Conservation (phyloP, 2,113 vertebrate species). For the Amphilophus citrinellus region DNA sequence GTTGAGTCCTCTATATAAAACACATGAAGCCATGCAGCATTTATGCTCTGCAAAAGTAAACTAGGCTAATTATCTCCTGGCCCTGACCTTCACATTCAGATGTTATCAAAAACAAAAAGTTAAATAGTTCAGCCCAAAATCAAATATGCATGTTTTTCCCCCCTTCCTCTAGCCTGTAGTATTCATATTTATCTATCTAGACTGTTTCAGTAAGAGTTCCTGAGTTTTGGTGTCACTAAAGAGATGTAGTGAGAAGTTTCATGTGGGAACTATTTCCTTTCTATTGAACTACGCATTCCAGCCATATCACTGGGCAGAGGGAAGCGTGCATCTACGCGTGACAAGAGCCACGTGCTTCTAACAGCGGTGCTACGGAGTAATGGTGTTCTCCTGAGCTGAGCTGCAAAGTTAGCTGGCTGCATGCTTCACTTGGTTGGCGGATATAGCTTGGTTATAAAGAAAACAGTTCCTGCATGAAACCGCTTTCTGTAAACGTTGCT, state of each 20-base stretch:
- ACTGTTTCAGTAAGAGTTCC: neutral
- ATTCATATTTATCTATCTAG: neutral
- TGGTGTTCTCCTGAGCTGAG: neutral
- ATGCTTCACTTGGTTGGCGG: neutral
- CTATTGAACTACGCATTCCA: neutral
- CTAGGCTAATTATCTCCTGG: neutral
- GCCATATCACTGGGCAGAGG: neutral
- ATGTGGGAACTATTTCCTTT: neutral
- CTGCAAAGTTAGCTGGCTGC: neutral
- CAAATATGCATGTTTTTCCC: too few species aligned
- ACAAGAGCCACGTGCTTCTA: neutral
- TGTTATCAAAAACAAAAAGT: neutral
- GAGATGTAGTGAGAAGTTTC: neutral
- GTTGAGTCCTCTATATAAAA: too few species aligned
- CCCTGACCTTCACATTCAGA: neutral
- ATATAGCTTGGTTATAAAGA: neutral
- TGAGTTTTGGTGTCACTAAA: neutral
- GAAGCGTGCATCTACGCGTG: neutral
- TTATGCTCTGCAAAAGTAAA: neutral
- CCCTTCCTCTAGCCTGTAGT: neutral
- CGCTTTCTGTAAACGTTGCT: neutral
- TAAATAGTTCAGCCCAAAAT: too few species aligned
- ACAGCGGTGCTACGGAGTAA: neutral
- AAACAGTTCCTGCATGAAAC: neutral
- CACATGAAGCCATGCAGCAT: neutral